phyloP scores from a whole-genome alignment of 1,140 invertebrate species.

The Neodiprion fabricii region DNA sequence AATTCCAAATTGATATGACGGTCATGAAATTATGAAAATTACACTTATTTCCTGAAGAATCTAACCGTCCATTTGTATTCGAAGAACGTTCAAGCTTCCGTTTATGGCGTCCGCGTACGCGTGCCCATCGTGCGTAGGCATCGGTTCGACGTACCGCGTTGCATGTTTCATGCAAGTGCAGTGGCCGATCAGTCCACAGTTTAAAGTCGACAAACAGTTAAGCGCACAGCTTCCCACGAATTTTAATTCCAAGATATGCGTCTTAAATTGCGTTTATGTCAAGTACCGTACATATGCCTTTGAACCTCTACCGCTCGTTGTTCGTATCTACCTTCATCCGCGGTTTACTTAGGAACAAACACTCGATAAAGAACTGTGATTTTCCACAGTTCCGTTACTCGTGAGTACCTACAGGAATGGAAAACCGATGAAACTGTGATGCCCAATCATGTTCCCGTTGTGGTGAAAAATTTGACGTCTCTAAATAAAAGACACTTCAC shows the following conservation, averaged over 20 bases:
- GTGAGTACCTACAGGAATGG: no score
- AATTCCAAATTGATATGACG: neutral
- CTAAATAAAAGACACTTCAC: no score
- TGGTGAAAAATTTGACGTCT: no score
- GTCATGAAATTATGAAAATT: neutral
- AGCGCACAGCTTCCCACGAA: neutral
- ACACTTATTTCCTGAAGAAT: neutral
- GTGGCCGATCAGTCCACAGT: neutral
- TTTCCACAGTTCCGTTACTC: no score
- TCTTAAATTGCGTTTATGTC: constrained; percentile 3
- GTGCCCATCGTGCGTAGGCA: neutral
- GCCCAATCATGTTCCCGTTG: no score
- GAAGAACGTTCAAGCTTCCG: neutral
- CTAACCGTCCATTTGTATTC: neutral
- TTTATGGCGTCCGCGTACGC: constrained; percentile 4
- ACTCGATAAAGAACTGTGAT: no score
- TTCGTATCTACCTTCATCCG: neutral
- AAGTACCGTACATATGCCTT: neutral
- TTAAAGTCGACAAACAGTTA: neutral
- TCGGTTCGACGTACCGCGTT: neutral
- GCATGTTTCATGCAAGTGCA: constrained; percentile 4
- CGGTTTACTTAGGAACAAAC: no score
- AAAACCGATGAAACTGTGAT: no score
- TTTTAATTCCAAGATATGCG: neutral
- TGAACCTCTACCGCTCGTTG: neutral